Conservation (phyloP, 2,113 vertebrate genomes). For the Carassius auratus region DNA sequence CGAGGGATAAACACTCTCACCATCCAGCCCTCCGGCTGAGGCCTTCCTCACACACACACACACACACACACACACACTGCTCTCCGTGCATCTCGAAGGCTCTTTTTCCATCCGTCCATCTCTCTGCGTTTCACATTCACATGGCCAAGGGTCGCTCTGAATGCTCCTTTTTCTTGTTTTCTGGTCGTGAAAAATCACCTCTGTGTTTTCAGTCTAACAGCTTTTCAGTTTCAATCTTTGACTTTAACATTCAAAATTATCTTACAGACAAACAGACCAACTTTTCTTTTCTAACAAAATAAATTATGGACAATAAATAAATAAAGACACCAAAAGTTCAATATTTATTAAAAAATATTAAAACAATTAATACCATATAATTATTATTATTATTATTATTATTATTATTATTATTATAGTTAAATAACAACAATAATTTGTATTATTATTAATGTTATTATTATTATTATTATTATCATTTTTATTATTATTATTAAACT, state of each 20-base stretch:
- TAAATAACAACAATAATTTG: too few relatives aligned
- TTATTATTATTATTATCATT: too few relatives aligned
- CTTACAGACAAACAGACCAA: background rate
- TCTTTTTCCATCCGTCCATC: slow-evolving; percentile 20
- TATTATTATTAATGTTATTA: too few relatives aligned
- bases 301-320: too few relatives aligned
- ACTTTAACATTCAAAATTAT: background rate
- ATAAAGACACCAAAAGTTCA: too few relatives aligned
- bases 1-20: slow-evolving; percentile 70
- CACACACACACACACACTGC: slow-evolving; percentile 38
- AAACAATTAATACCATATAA: too few relatives aligned
- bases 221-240: slow-evolving; percentile 7
- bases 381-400: too few relatives aligned
- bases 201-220: slow-evolving; percentile 1
- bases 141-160: slow-evolving; percentile 41
- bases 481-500: too few relatives aligned
- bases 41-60: slow-evolving; percentile 56
- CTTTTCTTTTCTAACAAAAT: too few relatives aligned
- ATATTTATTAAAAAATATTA: too few relatives aligned
- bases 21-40: slow-evolving; percentile 66
- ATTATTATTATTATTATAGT: too few relatives aligned
- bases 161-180: slow-evolving; percentile 23
- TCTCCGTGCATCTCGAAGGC: slow-evolving; percentile 55
- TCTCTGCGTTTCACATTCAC: background rate
- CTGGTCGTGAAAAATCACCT: slow-evolving; percentile 33